Conservation (phyloP, 2,113 vertebrate genomes). For the Melanostigma gelatinosum region DNA sequence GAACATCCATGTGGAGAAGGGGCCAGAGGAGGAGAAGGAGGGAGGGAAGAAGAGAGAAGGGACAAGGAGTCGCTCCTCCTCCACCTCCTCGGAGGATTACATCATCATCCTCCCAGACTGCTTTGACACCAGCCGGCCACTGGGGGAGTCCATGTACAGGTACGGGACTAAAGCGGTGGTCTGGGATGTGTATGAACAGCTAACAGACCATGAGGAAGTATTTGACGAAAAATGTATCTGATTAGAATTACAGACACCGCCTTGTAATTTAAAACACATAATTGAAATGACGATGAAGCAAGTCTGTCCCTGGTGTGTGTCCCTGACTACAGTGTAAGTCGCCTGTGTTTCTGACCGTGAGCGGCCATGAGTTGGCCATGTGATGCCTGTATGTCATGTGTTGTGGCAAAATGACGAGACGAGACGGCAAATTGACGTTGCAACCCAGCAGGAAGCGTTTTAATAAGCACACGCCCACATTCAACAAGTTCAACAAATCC, state of each 20-base stretch:
- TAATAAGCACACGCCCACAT: no score
- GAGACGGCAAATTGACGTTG: no score
- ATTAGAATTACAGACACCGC: no score
- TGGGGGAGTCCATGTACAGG: conserved; percentile 94
- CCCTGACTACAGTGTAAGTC: not conserved
- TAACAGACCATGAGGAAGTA: no score
- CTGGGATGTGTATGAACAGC: no score
- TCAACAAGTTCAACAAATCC: no score
- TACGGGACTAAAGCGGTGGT: not conserved
- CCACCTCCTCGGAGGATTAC: conserved; percentile 93
- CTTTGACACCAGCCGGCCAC: conserved; percentile 94
- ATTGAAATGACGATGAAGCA: not conserved
- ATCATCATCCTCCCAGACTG: conserved; percentile 96
- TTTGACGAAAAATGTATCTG: no score
- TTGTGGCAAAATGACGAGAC: no score
- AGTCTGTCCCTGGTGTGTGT: no score
- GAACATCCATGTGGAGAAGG: conserved; percentile 47
- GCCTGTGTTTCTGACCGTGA: not conserved
- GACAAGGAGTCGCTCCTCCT: conserved; percentile 89
- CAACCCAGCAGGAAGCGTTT: no score
- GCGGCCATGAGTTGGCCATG: not conserved
- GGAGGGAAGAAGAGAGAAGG: conserved; percentile 1
- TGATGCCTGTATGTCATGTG: not conserved
- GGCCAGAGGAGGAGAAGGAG: conserved; percentile 4
- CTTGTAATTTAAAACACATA: not conserved